Evolutionary conservation across 2,888 invertebrate species (phyloP), one percentile per base, ranked within the genome.

Genomic region (Molorchus minor): DNA sequence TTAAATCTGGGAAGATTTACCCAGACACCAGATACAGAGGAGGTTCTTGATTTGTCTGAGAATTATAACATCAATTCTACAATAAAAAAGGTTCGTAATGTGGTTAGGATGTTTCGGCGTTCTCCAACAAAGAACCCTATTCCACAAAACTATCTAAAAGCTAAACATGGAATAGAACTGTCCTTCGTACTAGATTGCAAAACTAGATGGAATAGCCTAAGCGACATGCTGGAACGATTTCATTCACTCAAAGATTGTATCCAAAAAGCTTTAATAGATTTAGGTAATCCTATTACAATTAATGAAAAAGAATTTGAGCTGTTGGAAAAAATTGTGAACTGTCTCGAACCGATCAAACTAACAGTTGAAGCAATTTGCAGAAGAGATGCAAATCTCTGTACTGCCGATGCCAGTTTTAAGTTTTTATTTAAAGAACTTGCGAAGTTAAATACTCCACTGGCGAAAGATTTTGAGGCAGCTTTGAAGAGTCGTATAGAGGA

Each of bases 181-280:
- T 44, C 49, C 8, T 35, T 61, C 1, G 53, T 64, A 29, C 12
- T 64, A 16, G 56, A 61, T 30, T 52, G 55, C 29, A 56, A 51
- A 53, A 60, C 58, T 13, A 56, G 62, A 19, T 65, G 57, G 62
- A 60, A 58, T 30, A 57, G 56, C 41, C 40, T 62, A 12, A 17
- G 62, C 20, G 43, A 19, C 21, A 65, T 64, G 61, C 13, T 64
- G 25, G 52, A 62, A 33, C 30, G 58, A 38, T 64, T 64, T 40
- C 21, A 19, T 2, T 8, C 3, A 7, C 36, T 58, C 17, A 61
- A 36, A 36, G 33, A 54, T 46, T 56, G 61, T 19, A 41, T 57
- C n/a, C 16, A 29, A 13, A 58, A 58, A 33, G 35, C 19, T 8
- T 35, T 61, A 19, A 53, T 61, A 16, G 57, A 57, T 38, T 13